A percentile compares a stretch with the other conserved stretches of the same genome.
phyloP scores from a whole-genome alignment of 2,113 vertebrate species.

The Poeciliopsis occidentalis region DNA sequence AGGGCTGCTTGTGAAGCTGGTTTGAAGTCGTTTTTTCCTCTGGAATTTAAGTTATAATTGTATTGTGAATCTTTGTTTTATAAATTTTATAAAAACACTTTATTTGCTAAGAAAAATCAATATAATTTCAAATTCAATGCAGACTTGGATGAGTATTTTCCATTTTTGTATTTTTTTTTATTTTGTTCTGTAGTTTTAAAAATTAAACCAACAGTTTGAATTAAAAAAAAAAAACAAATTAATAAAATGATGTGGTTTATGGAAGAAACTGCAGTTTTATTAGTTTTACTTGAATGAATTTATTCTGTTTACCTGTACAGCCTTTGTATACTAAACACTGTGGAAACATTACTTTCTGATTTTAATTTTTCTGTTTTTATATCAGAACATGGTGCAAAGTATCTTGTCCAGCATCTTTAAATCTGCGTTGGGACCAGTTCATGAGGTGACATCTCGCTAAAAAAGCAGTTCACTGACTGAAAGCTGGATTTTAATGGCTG shows the following conservation, averaged over 20 bases:
- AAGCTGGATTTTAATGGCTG: not conserved
- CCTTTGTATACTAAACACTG: not conserved
- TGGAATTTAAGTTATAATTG: too few relatives aligned
- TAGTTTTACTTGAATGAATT: not conserved
- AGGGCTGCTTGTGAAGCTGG: too few relatives aligned
- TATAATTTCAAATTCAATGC: too few relatives aligned
- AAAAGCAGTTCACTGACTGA: not conserved
- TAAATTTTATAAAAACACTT: too few relatives aligned
- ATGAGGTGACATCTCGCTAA: conserved; percentile 1
- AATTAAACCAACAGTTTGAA: not conserved
- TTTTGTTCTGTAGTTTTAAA: not conserved
- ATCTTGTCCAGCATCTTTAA: conserved; percentile 3
- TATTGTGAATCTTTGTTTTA: too few relatives aligned
- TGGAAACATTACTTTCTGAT: not conserved
- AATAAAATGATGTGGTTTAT: not conserved
- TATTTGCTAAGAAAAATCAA: too few relatives aligned
- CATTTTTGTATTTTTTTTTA: not conserved
- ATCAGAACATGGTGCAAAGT: not conserved
- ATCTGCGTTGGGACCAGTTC: conserved; percentile 1
- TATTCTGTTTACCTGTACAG: not conserved
- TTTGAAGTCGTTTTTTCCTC: too few relatives aligned
- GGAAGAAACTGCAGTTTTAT: not conserved
- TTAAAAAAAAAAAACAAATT: not conserved
- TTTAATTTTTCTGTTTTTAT: not conserved
- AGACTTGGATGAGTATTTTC: not conserved